A percentile compares a stretch with the other conserved stretches of the same genome.
Conservation (phyloP, 1,140 invertebrate species). For the Psix sp. region DNA sequence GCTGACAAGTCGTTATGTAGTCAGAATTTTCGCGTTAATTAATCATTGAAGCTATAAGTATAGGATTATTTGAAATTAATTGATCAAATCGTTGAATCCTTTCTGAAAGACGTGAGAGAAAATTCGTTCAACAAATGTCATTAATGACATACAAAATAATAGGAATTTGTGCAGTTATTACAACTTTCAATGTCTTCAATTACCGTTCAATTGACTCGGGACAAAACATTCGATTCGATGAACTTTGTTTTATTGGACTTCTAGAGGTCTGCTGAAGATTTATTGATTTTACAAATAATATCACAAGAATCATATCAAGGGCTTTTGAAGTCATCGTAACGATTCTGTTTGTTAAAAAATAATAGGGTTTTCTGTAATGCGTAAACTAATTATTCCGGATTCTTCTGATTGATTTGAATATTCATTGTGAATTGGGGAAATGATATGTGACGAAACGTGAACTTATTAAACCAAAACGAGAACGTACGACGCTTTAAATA, state of each 20-base stretch:
- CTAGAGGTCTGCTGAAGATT: constrained; percentile 9
- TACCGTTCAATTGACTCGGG: constrained; percentile 30
- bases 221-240: constrained; percentile 30
- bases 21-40: constrained; percentile 13
- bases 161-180: constrained; percentile 19
- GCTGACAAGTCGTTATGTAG: constrained; percentile 34
- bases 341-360: not conserved
- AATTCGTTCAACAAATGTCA: not conserved
- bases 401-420: too few species aligned
- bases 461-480: constrained; percentile 15
- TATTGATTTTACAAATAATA: constrained; percentile 30
- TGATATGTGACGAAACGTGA: not conserved
- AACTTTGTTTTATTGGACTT: constrained; percentile 32
- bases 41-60: constrained; percentile 13
- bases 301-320: constrained; percentile 5
- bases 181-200: constrained; percentile 17
- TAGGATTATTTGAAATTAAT: too few species aligned
- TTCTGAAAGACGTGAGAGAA: too few species aligned
- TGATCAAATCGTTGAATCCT: too few species aligned
- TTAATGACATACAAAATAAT: constrained; percentile 17
- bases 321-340: constrained; percentile 1
- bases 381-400: too few species aligned
- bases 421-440: too few species aligned
- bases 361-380: too few species aligned
- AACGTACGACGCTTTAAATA: constrained; percentile 19